These are phyloP conservation scores for Syncerus caffer DNA, from an alignment of 2,797 vertebrate genomes.

Conservation along the genomic window DNA sequence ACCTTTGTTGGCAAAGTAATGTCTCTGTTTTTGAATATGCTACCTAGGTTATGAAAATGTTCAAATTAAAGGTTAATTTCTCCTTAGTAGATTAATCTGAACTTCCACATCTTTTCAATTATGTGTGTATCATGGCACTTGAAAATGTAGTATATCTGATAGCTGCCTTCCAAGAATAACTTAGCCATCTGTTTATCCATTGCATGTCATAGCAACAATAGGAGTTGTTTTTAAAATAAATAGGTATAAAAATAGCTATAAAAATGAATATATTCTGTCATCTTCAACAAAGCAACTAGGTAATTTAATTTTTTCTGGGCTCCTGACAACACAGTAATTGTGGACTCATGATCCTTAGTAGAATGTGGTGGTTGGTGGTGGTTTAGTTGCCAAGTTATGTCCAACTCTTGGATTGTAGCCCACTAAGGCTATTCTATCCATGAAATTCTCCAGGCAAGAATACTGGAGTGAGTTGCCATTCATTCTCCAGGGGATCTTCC, in stretches of 20 bases:
- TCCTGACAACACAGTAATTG: neutral
- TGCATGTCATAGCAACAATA: neutral
- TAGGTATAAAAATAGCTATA: neutral
- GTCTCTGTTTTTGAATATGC: too few species aligned
- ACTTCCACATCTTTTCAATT: neutral
- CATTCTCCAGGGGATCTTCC: neutral
- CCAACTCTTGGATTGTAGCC: neutral
- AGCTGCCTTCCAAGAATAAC: neutral
- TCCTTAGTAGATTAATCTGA: neutral
- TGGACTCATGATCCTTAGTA: neutral
- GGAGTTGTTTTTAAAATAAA: neutral
- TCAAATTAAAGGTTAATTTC: neutral
- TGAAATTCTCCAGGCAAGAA: neutral
- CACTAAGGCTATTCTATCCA: neutral
- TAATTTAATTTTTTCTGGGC: conserved; percentile 1
- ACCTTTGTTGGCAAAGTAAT: too few species aligned
- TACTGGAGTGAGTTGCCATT: neutral
- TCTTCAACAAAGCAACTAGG: neutral
- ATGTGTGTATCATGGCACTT: neutral
- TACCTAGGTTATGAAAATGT: neutral
- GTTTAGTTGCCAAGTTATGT: neutral
- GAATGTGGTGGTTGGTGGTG: neutral
- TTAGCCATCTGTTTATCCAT: neutral
- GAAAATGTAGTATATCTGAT: neutral
- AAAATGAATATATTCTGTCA: neutral